Base-by-base conservation (phyloP, 2,888 invertebrate genomes). In the Stenoptilia bipunctidactyla region DNA sequence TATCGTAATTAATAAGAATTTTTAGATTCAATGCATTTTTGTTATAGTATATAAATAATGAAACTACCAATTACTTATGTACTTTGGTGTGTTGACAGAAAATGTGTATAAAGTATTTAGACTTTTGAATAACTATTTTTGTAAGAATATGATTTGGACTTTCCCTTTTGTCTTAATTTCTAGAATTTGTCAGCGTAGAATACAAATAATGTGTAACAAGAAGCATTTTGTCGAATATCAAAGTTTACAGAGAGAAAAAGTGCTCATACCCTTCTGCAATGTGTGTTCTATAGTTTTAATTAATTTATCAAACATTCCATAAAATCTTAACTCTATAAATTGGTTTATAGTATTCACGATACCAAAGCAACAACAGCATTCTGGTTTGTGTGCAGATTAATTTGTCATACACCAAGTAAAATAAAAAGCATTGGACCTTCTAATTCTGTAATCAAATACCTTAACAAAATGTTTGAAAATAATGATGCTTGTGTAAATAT, bases 301-400 rank as follows among this genome's bases (percentile, higher is more conserved):
- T 68, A 65, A 59, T 61, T 61, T 55, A 76, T 77, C 72, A 70
- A 77, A 82, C 80, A 82, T 82, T 82, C 80, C 80, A 82, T 71
- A 64, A 73, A 66, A 69, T 69, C 41, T 40, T 63, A 56, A 56
- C 63, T 63, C 66, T 67, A 69, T 66, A 60, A 59, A 72, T 75
- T 69, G 68, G 67, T 74, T 48, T 57, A 50, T 51, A 53, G 9
- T 10, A 12, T 9, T 33, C 13, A 34, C 14, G 12, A 10, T 13
- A 34, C 13, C 14, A 34, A 13, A 34, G 34, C 8, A 10, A n/a
- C 13, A 13, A 13, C 13, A 1, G 8, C 13, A 34, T 14, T 13
- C 34, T 34, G 14, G 12, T 33, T 13, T n/a, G 6, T n/a, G 10
- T 33, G 33, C 33, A 27, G 27, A 25, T 14, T 14, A 12, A 9